Evolutionary conservation across 2,888 invertebrate genomes (phyloP), one percentile per base, ranked within the genome.

Genomic region (Tanytarsus gracilentus): DNA sequence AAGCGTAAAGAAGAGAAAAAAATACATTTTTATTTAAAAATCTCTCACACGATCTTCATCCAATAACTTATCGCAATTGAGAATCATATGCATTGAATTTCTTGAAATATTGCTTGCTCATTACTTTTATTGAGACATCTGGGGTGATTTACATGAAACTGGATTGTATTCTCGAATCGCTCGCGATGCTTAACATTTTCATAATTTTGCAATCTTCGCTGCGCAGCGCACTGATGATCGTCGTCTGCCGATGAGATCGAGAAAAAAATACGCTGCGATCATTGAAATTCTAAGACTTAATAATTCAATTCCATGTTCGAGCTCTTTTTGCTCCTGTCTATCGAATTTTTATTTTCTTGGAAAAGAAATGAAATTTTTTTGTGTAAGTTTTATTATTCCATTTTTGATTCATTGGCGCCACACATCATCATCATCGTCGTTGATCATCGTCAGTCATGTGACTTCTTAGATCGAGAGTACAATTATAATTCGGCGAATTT

Each of bases 71-170:
- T 56, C 39, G 55, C 55, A 56, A 56, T 56, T 56, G 55, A 25
- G 33, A 26, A 50, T 50, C 50, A 26, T 26, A 26, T n/a, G 9
- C 26, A n/a, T n/a, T 44, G 9, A 18, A 11, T 44, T 44, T 44
- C 23, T 44, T 56, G 55, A 56, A 40, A 26, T 56, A 56, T 56
- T 39, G 40, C n/a, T n/a, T 16, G 40, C 55, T 40, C 55, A 56
- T 56, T 56, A 40, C 55, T 56, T 56, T 56, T 56, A 56, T 56
- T 56, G 55, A 56, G 55, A 56, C 55, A 36, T 39, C 40, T 40
- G 40, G 16, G n/a, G 33, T 56, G 55, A 56, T 56, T 56, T 56
- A 56, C 55, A 56, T 21, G 40, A 11, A 26, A 56, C 40, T 26
- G 39, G 55, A 56, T 51, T 21, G 21, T 33, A 11, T 33, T 23